phyloP scores from a whole-genome alignment of 2,888 invertebrate genomes.

The Noctua pronuba region DNA sequence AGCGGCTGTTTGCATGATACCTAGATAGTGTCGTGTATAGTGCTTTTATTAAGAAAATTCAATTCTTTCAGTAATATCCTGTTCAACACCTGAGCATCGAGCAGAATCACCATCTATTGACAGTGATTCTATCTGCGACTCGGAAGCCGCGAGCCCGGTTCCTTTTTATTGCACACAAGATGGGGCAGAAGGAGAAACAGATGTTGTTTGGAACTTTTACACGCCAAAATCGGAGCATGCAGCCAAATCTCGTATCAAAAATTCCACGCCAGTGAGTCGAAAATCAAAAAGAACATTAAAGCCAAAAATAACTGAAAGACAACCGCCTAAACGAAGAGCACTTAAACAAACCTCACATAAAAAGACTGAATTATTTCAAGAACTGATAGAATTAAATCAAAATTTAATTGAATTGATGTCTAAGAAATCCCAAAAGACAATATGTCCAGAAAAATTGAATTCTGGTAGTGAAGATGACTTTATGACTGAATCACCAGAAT shows the following conservation, averaged over 20 bases:
- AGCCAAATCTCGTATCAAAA: conserved; percentile 75
- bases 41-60: not conserved
- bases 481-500: conserved; percentile 81
- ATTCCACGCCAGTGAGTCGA: conserved; percentile 84
- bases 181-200: conserved; percentile 87
- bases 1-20: not conserved
- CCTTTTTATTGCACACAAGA: conserved; percentile 89
- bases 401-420: conserved; percentile 83
- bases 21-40: not conserved
- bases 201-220: conserved; percentile 89
- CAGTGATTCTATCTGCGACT: conserved; percentile 85
- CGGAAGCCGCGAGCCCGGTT: conserved; percentile 86
- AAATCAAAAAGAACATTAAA: conserved; percentile 78
- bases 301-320: conserved; percentile 79
- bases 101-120: conserved; percentile 85
- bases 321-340: conserved; percentile 78
- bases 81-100: conserved; percentile 85
- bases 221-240: conserved; percentile 84
- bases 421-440: conserved; percentile 71
- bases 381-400: conserved; percentile 85
- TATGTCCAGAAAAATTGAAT: conserved; percentile 70
- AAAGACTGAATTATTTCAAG: conserved; percentile 84
- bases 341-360: conserved; percentile 77
- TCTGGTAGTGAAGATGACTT: conserved; percentile 85
- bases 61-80: conserved; percentile 79